phyloP scores from a whole-genome alignment of 2,797 vertebrate species.

The Petrocephalus sullivani region DNA sequence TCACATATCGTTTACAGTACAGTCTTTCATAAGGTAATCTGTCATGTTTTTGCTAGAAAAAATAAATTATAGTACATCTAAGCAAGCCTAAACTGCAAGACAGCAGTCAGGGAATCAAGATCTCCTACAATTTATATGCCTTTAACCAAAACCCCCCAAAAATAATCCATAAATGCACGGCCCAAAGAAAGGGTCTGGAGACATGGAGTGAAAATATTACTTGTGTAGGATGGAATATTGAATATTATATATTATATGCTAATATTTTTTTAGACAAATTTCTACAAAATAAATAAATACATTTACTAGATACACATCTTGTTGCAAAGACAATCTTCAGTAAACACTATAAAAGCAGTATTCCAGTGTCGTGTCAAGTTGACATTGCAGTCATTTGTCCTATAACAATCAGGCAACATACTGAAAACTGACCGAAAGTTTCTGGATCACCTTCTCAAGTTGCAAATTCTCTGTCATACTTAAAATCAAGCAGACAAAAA shows the following conservation, averaged over 20 bases:
- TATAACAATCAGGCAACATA: not conserved
- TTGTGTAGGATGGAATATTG: not conserved
- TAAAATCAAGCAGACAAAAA: not conserved
- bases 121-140: not conserved
- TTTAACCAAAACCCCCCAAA: not conserved
- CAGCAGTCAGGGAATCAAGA: not conserved
- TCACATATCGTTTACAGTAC: not conserved
- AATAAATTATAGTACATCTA: not conserved
- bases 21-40: not conserved
- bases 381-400: not conserved
- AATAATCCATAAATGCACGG: not conserved
- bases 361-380: not conserved
- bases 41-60: not conserved
- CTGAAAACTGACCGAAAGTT: not conserved
- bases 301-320: not conserved
- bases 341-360: not conserved
- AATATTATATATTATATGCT: not conserved
- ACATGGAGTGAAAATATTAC: slow-evolving; percentile 13
- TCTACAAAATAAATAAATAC: slow-evolving; percentile 7
- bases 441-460: not conserved
- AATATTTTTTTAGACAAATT: slow-evolving; percentile 12
- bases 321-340: not conserved
- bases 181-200: not conserved
- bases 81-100: not conserved
- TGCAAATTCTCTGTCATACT: not conserved